Evolutionary conservation across 2,888 invertebrate genomes (phyloP).

Genomic region (Mythimna loreyi): DNA sequence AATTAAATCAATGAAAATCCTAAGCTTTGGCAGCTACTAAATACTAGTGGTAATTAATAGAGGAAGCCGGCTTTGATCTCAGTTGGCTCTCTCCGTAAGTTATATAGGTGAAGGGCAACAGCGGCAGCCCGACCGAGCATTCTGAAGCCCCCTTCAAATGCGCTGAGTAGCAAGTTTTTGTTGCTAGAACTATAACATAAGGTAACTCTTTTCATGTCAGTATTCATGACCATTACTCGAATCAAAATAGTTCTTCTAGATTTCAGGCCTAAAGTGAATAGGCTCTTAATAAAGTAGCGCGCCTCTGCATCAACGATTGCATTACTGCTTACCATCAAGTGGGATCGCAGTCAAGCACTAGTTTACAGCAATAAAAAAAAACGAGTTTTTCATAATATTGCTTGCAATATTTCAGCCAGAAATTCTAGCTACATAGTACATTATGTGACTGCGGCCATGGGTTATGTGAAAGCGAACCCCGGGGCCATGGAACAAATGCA

Average conservation of each 20-base stretch:
- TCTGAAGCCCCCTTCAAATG: neutral
- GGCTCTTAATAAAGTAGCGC: too few species aligned
- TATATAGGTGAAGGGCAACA: constrained; percentile 6
- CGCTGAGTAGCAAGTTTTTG: neutral
- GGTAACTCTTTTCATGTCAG: neutral
- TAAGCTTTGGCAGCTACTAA: neutral
- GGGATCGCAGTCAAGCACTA: too few species aligned
- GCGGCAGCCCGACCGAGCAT: neutral
- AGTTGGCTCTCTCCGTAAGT: constrained; percentile 5
- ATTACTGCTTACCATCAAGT: too few species aligned
- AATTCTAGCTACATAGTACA: neutral
- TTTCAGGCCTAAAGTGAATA: too few species aligned
- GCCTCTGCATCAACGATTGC: too few species aligned
- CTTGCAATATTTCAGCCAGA: neutral
- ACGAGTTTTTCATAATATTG: neutral
- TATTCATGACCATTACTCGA: neutral
- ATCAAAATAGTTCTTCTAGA: neutral
- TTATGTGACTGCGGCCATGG: too few species aligned
- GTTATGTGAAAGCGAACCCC: too few species aligned
- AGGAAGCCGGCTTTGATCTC: neutral
- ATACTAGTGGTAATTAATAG: neutral
- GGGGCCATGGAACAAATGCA: too few species aligned
- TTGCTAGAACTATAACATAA: neutral
- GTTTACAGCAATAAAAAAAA: too few species aligned
- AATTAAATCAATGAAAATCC: neutral